phyloP scores from a whole-genome alignment of 1,140 invertebrate species.

The Ceratina australensis region DNA sequence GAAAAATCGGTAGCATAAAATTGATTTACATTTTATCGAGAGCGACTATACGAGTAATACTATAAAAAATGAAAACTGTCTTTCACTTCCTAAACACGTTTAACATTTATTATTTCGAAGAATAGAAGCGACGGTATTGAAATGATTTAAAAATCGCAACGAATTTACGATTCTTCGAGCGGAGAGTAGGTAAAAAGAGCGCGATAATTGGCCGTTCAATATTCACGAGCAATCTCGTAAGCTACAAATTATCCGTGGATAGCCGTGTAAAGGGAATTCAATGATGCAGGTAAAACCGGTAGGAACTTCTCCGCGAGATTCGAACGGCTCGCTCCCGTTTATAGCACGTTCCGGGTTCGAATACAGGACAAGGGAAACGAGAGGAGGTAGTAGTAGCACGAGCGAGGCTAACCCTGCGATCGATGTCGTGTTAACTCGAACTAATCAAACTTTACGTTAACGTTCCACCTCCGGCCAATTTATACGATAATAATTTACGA shows the following conservation, averaged over 20 bases:
- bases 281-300: conserved; percentile 39
- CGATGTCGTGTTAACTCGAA: conserved; percentile 38
- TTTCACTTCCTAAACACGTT: too few relatives aligned
- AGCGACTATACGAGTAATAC: not conserved
- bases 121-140: too few relatives aligned
- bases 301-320: conserved; percentile 22
- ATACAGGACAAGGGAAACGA: not conserved
- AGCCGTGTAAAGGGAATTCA: conserved; percentile 37
- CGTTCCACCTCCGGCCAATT: not conserved
- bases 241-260: conserved; percentile 27
- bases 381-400: conserved; percentile 14
- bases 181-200: not conserved
- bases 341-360: conserved; percentile 2
- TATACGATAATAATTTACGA: not conserved
- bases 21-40: conserved; percentile 30
- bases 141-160: too few relatives aligned
- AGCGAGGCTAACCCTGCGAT: conserved; percentile 23
- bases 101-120: too few relatives aligned
- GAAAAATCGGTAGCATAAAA: conserved; percentile 10
- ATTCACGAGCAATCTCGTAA: conserved; percentile 34
- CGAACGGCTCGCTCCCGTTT: conserved; percentile 30
- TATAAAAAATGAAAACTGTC: too few relatives aligned
- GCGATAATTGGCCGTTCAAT: conserved; percentile 21
- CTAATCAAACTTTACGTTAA: conserved; percentile 32
- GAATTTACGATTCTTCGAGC: not conserved